Evolutionary conservation across 2,113 vertebrate species (phyloP).

Genomic region (Phoenicopterus ruber): DNA sequence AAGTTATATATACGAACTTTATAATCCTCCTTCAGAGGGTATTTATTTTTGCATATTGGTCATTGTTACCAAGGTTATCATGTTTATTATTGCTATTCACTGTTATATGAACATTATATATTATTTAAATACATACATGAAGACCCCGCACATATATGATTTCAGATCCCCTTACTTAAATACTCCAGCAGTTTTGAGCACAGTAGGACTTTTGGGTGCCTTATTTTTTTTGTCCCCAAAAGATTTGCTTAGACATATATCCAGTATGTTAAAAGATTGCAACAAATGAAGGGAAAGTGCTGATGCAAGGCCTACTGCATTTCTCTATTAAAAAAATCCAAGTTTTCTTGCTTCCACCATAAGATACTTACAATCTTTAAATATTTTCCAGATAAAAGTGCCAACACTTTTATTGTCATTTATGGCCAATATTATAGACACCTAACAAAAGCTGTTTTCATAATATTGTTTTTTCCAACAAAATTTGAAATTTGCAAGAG

Average conservation of each 20-base stretch:
- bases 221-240: neutral
- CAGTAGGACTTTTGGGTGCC: neutral
- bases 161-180: neutral
- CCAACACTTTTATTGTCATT: neutral
- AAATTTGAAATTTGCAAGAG: neutral
- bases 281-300: neutral
- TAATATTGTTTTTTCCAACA: neutral
- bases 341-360: neutral
- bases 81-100: neutral
- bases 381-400: neutral
- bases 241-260: neutral
- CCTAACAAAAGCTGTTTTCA: neutral
- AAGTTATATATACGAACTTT: too few species aligned
- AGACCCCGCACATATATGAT: accelerated
- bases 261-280: neutral
- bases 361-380: neutral
- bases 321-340: neutral
- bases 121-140: neutral
- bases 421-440: neutral
- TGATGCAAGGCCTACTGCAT: neutral
- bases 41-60: neutral
- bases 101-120: neutral
- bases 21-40: neutral
- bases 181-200: neutral
- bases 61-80: neutral